A percentile compares a stretch with the other conserved stretches of the same genome.
phyloP scores from a whole-genome alignment of 2,797 vertebrate genomes.

The Petrocephalus sullivani region DNA sequence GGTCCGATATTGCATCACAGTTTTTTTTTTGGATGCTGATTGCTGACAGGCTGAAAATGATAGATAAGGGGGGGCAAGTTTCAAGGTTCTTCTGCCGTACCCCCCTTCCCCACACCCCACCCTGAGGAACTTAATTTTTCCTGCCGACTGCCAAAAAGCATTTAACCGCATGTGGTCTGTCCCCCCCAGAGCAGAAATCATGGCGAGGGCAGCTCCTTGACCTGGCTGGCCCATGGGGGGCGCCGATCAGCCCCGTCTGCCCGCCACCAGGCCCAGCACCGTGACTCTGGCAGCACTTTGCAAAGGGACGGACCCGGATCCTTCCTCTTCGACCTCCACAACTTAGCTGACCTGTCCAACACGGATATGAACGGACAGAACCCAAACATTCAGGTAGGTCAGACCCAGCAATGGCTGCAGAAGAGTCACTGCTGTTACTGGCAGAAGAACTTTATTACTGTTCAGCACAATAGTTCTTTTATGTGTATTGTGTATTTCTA shows the following conservation, averaged over 20 bases:
- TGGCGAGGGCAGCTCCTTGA: slow-evolving; percentile 59
- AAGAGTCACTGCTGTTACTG: neutral
- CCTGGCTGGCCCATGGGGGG: slow-evolving; percentile 51
- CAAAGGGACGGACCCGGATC: slow-evolving; percentile 81
- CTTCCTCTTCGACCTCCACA: slow-evolving; percentile 88
- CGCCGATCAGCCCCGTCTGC: slow-evolving; percentile 60
- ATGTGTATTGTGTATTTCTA: neutral
- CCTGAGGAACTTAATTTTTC: neutral
- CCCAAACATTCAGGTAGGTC: slow-evolving; percentile 90
- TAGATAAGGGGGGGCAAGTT: slow-evolving; percentile 20
- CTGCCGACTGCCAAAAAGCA: neutral
- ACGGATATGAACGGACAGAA: slow-evolving; percentile 94
- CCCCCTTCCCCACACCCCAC: too few species aligned
- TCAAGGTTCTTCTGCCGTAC: neutral
- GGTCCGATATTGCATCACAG: neutral
- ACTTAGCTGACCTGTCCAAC: slow-evolving; percentile 94
- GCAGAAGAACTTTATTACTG: neutral
- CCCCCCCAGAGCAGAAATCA: slow-evolving; percentile 66
- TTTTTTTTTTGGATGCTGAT: neutral
- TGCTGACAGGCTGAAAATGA: neutral
- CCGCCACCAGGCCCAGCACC: slow-evolving; percentile 66
- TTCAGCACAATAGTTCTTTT: neutral
- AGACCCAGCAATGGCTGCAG: neutral
- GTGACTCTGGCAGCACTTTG: slow-evolving; percentile 59
- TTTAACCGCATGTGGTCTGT: slow-evolving; percentile 19